Evolutionary conservation across 2,797 vertebrate species (phyloP).

Genomic region (Chelmon rostratus): DNA sequence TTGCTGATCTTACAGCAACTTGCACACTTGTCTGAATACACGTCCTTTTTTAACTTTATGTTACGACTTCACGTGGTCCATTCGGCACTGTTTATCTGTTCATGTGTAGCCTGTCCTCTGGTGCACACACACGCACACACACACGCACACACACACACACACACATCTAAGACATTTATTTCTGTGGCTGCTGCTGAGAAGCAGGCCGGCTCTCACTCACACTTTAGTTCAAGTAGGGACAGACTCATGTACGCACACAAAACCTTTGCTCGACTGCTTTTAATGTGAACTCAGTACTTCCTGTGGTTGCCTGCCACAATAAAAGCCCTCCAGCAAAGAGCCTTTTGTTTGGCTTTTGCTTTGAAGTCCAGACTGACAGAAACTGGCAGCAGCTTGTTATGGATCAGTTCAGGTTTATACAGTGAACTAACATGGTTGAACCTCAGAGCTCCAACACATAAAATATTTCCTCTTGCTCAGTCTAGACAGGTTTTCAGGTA

Average conservation of each 20-base stretch:
- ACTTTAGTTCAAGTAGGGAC: background rate
- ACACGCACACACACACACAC: conserved; percentile 29
- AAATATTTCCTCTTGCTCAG: background rate
- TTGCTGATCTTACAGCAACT: too few species aligned
- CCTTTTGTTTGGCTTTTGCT: background rate
- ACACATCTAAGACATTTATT: background rate
- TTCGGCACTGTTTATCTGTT: too few species aligned
- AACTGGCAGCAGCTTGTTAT: background rate
- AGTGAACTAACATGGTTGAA: background rate
- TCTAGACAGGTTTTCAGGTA: background rate
- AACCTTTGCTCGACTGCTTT: background rate
- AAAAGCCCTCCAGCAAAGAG: conserved; percentile 6
- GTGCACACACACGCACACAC: conserved; percentile 10
- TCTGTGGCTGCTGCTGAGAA: background rate
- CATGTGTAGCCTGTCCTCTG: too few species aligned
- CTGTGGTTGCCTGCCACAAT: background rate
- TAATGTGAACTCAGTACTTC: background rate
- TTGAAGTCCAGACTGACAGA: background rate
- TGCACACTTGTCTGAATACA: too few species aligned
- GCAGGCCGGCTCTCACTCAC: background rate
- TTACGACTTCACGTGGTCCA: too few species aligned
- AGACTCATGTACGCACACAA: background rate
- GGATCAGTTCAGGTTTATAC: background rate
- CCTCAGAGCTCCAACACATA: background rate
- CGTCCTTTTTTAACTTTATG: too few species aligned